These are phyloP conservation scores for Ischnura elegans DNA, from an alignment of 2,888 invertebrate species.

Conservation along the genomic window DNA sequence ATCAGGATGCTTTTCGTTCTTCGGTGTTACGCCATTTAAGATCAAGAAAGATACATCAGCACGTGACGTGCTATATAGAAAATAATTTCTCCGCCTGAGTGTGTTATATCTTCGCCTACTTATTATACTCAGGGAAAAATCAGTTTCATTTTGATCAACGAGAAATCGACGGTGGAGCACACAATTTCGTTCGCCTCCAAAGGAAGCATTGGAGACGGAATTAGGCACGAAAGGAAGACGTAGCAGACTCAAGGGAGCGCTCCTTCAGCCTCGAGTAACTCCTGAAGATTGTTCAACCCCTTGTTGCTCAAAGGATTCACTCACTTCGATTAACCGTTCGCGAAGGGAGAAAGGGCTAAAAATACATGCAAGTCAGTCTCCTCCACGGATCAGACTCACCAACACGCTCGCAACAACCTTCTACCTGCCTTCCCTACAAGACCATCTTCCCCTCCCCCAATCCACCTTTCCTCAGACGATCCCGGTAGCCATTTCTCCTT, in stretches of 20 bases:
- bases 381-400: background rate
- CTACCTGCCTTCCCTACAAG: background rate
- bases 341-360: background rate
- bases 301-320: slow-evolving; percentile 21
- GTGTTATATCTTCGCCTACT: background rate
- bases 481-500: background rate
- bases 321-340: background rate
- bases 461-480: background rate
- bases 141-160: background rate
- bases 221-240: background rate
- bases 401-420: background rate
- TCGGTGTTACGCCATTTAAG: too few relatives aligned
- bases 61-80: background rate
- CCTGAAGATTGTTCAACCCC: background rate
- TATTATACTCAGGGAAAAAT: background rate
- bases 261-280: slow-evolving; percentile 1
- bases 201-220: too few relatives aligned
- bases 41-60: background rate
- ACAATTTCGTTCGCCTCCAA: too few relatives aligned
- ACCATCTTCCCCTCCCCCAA: background rate
- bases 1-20: too few relatives aligned
- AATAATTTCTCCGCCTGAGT: too few relatives aligned
- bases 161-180: background rate
- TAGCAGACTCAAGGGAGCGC: background rate
- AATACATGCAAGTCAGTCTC: background rate